Percentiles rank a stretch among this genome's conserved stretches.
Evolutionary conservation across 1,140 invertebrate species (phyloP).

Genomic region (Macrotrachela quadricornifera): DNA sequence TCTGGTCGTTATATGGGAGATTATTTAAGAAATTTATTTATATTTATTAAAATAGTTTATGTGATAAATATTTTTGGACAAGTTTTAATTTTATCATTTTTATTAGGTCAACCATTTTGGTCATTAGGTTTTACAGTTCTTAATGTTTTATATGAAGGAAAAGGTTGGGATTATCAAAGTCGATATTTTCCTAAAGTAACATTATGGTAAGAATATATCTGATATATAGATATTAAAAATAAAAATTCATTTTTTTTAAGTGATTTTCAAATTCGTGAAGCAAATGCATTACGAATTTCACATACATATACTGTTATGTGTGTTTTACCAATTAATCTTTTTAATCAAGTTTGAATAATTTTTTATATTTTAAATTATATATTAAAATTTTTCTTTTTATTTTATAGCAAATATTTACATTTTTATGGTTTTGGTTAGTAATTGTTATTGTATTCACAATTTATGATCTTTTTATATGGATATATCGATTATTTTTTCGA

Average conservation of each 20-base stretch:
- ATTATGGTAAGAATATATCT: background rate
- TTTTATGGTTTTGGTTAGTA: slow-evolving; percentile 28
- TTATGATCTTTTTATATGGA: slow-evolving; percentile 17
- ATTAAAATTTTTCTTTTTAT: too few relatives aligned
- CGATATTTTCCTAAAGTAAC: slow-evolving; percentile 8
- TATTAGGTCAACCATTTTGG: slow-evolving; percentile 30
- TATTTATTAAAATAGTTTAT: slow-evolving; percentile 33
- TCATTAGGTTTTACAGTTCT: slow-evolving; percentile 6
- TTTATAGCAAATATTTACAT: slow-evolving; percentile 21
- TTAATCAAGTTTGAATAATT: slow-evolving; percentile 18
- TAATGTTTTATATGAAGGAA: background rate
- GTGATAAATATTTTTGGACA: slow-evolving; percentile 33
- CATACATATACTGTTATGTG: slow-evolving; percentile 24
- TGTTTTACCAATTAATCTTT: slow-evolving; percentile 26
- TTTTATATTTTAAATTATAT: too few relatives aligned
- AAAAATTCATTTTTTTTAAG: background rate
- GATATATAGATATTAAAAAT: too few relatives aligned
- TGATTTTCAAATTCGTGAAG: slow-evolving; percentile 7
- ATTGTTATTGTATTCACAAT: slow-evolving; percentile 23
- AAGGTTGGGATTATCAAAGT: slow-evolving; percentile 6
- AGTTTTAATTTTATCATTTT: slow-evolving; percentile 32
- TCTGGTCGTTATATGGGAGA: slow-evolving; percentile 31
- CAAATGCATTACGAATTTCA: background rate
- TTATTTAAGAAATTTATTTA: slow-evolving; percentile 31
- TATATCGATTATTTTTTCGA: slow-evolving; percentile 2